Evolutionary conservation across 2,113 vertebrate genomes (phyloP), one percentile per base, ranked within the genome.

Genomic region (Toxotes chatareus): DNA sequence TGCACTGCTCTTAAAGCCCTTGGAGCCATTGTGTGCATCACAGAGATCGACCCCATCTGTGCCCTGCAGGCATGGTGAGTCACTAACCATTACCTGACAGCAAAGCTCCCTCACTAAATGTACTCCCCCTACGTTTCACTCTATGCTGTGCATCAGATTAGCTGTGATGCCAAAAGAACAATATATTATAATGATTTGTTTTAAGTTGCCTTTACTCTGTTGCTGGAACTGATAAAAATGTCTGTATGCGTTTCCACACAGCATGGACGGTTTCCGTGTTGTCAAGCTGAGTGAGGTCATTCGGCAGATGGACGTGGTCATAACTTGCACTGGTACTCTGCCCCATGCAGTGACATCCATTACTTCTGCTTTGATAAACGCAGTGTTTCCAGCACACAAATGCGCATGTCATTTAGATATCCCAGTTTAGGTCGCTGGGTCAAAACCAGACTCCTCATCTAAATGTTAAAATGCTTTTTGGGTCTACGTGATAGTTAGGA

Each of bases 241-340:
- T 75, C 17, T 40, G 11, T 53, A 3, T 49, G n/a, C 76, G 42
- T 76, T 53, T 92, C 84, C 63, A 73, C 16, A 21, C 95, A 99
- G 98, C 93, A 99, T 99, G 98, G 98, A 99, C 6, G 98, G 98
- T 53, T 99, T 99, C 93, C 95, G 96, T 89, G 98, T 99, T 89
- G 97, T 99, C 87, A 99, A 99, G 89, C 96, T 99, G 89, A 99
- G 97, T 13, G 98, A 99, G 86, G 97, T 99, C 60, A 98, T 99
- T 86, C 97, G 98, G 67, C 97, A 98, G 93, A 97, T 99, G 92
- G 98, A 99, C 89, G 96, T 99, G 23, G 97, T 99, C 86, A 99
- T 99, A 94, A 99, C 98, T 67, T 99, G 98, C 94, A 99, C 98
- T 94, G 98, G 98, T 99, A 95, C 60, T 67, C 68, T 19, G 57